Evolutionary conservation across 1,140 invertebrate species (phyloP).

Genomic region (Cryptotermes secundus): DNA sequence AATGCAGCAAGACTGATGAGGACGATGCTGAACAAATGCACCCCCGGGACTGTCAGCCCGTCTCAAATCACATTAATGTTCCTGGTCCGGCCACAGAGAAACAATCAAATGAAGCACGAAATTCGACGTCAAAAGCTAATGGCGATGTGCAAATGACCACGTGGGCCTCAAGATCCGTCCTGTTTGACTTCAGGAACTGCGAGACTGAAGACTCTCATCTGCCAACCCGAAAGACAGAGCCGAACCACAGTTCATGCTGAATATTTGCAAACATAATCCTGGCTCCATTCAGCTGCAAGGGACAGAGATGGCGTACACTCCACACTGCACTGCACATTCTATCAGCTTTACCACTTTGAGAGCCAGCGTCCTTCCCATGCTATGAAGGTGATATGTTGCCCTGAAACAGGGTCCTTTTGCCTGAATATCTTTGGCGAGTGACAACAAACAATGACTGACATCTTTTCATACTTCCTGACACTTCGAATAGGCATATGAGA

Average conservation of each 20-base stretch:
- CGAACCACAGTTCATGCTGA: neutral
- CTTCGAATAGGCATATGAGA: too few species aligned
- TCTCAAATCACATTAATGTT: neutral
- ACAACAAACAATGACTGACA: too few species aligned
- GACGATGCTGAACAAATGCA: neutral
- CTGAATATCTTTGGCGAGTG: too few species aligned
- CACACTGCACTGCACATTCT: too few species aligned
- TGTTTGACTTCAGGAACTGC: neutral
- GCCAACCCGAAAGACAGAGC: neutral
- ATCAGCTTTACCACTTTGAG: too few species aligned
- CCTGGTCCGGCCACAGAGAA: neutral
- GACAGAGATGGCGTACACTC: too few species aligned
- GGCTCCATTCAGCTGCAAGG: too few species aligned
- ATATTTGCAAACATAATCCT: neutral
- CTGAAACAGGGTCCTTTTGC: too few species aligned
- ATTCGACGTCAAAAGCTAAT: neutral
- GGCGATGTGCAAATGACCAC: neutral
- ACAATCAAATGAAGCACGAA: neutral
- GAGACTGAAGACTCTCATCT: too few species aligned
- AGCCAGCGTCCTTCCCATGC: too few species aligned
- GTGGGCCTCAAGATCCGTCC: neutral
- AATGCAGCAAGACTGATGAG: neutral
- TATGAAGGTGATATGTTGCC: too few species aligned
- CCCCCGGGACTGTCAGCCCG: neutral
- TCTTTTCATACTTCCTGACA: too few species aligned